A percentile compares a stretch with the other conserved stretches of the same genome.
Evolutionary conservation across 1,140 invertebrate species (phyloP).

Genomic region (Ridgeia piscesae): DNA sequence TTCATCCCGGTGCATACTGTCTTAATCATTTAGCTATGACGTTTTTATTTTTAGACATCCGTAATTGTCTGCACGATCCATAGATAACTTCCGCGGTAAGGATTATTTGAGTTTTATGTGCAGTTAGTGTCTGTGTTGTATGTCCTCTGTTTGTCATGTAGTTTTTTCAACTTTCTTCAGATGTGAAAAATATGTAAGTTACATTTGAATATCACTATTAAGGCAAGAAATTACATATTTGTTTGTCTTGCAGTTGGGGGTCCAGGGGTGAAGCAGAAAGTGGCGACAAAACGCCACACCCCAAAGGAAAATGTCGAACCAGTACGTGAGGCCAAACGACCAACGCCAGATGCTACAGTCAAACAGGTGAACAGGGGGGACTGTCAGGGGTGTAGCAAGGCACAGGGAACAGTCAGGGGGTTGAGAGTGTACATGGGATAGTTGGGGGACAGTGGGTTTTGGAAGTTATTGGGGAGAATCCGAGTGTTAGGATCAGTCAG

Average conservation of each 20-base stretch:
- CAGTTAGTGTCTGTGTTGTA: background rate
- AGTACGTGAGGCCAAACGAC: constrained; percentile 38
- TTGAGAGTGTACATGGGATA: no score
- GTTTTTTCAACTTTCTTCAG: no score
- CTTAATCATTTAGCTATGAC: background rate
- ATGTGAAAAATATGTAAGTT: no score
- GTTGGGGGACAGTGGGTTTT: no score
- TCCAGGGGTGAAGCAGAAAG: constrained; percentile 41
- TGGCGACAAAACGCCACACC: constrained; percentile 31
- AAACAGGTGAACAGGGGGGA: constrained; percentile 20
- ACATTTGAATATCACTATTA: no score
- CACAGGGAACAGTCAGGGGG: background rate
- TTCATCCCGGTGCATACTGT: background rate
- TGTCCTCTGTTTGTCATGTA: background rate
- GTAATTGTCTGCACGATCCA: no score
- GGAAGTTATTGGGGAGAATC: background rate
- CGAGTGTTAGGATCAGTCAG: no score
- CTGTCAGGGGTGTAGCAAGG: background rate
- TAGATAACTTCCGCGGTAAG: no score
- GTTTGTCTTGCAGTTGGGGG: constrained; percentile 50
- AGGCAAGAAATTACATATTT: no score
- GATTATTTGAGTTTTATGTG: no score
- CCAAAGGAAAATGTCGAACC: constrained; percentile 30
- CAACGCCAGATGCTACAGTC: constrained; percentile 33
- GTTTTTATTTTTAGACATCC: background rate